Evolutionary conservation across 30 jellyfish, hydroid and myxozoan species (phyloP).

Genomic region (Aurelia aurita complex sp. Pacific): DNA sequence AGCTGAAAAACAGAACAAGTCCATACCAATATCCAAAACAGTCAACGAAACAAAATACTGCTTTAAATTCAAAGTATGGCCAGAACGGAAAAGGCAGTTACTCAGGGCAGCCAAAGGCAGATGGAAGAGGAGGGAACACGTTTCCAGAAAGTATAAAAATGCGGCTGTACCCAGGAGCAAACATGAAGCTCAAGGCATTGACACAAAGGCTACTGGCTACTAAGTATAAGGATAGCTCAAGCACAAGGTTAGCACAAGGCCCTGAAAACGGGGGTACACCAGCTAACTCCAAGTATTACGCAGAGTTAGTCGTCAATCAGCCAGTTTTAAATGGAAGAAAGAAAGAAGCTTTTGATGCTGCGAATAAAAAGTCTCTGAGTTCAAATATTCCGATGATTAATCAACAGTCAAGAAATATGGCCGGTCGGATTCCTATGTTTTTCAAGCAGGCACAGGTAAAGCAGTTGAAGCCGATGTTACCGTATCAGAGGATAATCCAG

Average conservation of each 20-base stretch:
- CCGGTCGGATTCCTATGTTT: background rate
- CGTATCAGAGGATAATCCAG: conserved; percentile 18
- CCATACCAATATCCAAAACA: background rate
- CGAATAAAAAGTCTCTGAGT: background rate
- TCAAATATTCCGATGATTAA: background rate
- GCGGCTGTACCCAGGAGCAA: conserved; percentile 20
- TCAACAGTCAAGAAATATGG: background rate
- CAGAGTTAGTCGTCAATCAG: conserved; percentile 5
- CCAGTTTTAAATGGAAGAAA: background rate
- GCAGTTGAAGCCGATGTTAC: conserved; percentile 22
- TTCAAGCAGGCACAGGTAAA: background rate
- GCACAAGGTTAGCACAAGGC: background rate
- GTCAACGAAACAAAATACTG: background rate
- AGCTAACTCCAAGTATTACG: conserved; percentile 15
- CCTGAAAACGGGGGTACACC: background rate
- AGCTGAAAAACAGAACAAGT: background rate
- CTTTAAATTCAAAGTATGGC: background rate
- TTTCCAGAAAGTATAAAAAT: conserved; percentile 37
- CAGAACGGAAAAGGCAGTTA: no score
- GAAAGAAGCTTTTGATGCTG: background rate
- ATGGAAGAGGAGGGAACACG: background rate
- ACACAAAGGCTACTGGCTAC: background rate
- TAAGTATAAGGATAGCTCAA: background rate
- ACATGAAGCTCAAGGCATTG: background rate
- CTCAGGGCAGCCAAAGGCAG: no score